Percentiles rank a stretch among this genome's conserved stretches.
Evolutionary conservation across 2,113 vertebrate genomes (phyloP).

Genomic region (Gnathonemus longibarbis): DNA sequence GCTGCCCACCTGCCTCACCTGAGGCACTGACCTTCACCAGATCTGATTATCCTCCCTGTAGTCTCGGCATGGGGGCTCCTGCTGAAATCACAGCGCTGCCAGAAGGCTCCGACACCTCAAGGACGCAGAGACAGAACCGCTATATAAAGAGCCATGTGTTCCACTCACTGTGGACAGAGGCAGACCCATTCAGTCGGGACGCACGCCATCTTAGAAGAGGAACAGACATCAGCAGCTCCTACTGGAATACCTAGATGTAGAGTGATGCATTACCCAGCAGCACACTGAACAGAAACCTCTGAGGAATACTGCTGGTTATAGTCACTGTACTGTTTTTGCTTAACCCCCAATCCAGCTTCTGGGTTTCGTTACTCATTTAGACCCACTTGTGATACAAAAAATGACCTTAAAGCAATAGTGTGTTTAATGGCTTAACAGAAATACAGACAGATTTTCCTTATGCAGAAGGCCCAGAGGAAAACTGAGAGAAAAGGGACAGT

Average conservation of each 20-base stretch:
- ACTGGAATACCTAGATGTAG: neutral
- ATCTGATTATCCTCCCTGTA: slow-evolving; percentile 8
- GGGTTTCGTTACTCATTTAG: neutral
- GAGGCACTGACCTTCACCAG: slow-evolving; percentile 11
- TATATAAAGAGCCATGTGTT: neutral
- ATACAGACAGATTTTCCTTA: neutral
- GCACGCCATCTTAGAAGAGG: neutral
- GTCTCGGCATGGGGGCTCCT: neutral
- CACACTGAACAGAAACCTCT: neutral
- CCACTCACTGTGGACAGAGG: neutral
- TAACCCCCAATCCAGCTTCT: neutral
- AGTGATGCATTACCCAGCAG: neutral
- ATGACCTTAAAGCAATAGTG: neutral
- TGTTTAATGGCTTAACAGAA: neutral
- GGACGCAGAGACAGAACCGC: neutral
- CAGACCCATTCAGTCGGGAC: neutral
- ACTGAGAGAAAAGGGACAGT: neutral
- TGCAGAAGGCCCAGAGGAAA: neutral
- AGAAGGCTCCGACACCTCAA: neutral
- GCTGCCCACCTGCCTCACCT: neutral
- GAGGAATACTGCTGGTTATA: neutral
- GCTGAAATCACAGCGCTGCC: neutral
- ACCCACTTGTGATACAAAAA: neutral
- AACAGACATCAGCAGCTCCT: neutral
- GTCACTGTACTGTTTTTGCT: neutral